Percentiles rank a stretch among this genome's conserved stretches.
Evolutionary conservation across 2,797 vertebrate species (phyloP).

Genomic region (Acanthiza pusilla): DNA sequence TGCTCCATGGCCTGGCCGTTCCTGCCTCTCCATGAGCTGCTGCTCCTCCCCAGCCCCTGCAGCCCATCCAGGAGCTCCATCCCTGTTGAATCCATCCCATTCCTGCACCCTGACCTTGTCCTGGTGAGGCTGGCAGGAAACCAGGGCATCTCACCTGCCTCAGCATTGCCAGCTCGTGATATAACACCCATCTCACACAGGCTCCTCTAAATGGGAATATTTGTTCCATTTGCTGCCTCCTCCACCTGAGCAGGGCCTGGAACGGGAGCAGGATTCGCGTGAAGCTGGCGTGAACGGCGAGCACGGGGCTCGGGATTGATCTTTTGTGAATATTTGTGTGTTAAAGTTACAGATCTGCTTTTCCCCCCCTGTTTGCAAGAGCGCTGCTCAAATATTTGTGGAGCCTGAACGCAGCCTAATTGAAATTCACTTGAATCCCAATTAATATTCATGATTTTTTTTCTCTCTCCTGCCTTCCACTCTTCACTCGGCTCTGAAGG

Average conservation of each 20-base stretch:
- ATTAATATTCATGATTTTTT: slow-evolving; percentile 54
- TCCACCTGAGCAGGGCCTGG: background rate
- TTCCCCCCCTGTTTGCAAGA: slow-evolving; percentile 5
- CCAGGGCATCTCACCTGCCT: fast-evolving
- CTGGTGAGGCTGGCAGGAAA: background rate
- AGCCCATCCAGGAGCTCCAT: background rate
- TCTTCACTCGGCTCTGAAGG: background rate
- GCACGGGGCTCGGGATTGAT: background rate
- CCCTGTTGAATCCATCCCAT: background rate
- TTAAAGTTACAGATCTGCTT: slow-evolving; percentile 55
- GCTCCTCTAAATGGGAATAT: background rate
- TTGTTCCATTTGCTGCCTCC: background rate
- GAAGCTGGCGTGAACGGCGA: fast-evolving
- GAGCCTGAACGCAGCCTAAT: slow-evolving; percentile 19
- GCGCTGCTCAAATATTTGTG: slow-evolving; percentile 64
- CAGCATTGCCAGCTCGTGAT: background rate
- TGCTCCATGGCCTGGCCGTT: fast-evolving
- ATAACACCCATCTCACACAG: background rate
- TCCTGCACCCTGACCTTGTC: background rate
- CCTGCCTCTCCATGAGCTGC: background rate
- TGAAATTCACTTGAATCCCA: slow-evolving; percentile 49
- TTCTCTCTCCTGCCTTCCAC: background rate
- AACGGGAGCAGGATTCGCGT: background rate
- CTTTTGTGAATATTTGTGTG: slow-evolving; percentile 29
- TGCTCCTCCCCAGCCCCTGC: background rate